Base-by-base conservation (phyloP, 2,888 invertebrate genomes). In the Orthonychiurus folsomi region DNA sequence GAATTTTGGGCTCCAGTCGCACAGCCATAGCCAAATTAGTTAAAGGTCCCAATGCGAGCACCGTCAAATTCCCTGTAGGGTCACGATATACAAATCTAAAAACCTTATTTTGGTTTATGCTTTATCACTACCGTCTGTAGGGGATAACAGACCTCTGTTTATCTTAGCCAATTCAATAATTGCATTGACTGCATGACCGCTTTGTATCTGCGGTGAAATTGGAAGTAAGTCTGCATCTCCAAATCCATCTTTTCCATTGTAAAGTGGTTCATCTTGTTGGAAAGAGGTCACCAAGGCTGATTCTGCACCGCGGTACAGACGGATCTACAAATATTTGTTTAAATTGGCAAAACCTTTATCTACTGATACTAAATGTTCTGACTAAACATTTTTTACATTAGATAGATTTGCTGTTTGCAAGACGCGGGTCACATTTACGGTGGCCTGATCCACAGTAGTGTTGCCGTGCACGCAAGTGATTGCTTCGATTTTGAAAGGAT, bases 11-110 rank as follows among this genome's bases (percentile, higher is more conserved):
- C 71, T 86, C 87, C 73, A 88, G 75, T 73, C 84, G 83, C 1
- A 86, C 80, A 1, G 88, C 85, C 64, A 89, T 74, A 0, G 90
- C 92, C 54, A 89, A 78, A 73, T 91, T 92, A 0, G 91, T 91
- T 26, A 92, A 76, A 0, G 92, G 84, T 0, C 86, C 91, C 25
- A 89, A 75, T 48, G 85, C 82, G 55, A 60, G 2, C 54, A 68
- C 3, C 25, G 28, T 74, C 24, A 76, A 60, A 56, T 74, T 71
- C 25, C 75, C 76, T 75, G 15, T 63, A 69, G 47, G 25, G 18
- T 55, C 9, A 56, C 25, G 18, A 37, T 55, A 23, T 1, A 24
- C 23, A 57, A 24, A 53, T n/a, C n/a, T n/a, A n/a, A n/a, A n/a
- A n/a, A n/a, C n/a, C n/a, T n/a, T n/a, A n/a, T n/a, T n/a, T 48